A percentile compares a stretch with the other conserved stretches of the same genome.
Evolutionary conservation across 2,888 invertebrate genomes (phyloP).

Genomic region (Therioaphis trifolii): DNA sequence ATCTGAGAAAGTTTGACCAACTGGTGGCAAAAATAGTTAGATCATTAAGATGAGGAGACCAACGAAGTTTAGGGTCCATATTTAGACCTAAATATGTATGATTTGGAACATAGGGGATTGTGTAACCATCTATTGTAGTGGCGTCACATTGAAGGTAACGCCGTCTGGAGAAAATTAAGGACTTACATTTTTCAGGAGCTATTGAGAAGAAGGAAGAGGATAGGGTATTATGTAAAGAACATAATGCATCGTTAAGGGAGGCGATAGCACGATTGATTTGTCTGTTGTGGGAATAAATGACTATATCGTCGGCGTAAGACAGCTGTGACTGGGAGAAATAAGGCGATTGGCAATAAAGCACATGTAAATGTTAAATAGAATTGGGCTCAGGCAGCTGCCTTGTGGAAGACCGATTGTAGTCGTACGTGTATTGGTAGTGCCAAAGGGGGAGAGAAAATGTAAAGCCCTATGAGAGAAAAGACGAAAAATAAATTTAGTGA

Average conservation of each 20-base stretch:
- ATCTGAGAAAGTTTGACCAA: no score
- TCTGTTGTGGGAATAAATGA: not conserved
- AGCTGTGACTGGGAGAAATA: not conserved
- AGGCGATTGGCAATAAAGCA: not conserved
- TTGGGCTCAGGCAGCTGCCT: not conserved
- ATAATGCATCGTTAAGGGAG: not conserved
- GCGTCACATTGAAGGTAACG: not conserved
- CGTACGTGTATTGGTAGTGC: slow-evolving; percentile 4
- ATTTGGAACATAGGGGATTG: not conserved
- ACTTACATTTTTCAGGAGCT: not conserved
- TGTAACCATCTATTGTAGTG: not conserved
- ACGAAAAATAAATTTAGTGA: not conserved
- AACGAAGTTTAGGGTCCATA: no score
- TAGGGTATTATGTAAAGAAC: not conserved
- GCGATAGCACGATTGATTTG: not conserved
- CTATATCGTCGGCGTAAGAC: not conserved
- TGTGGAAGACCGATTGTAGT: not conserved
- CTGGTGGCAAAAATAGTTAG: no score
- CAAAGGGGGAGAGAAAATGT: not conserved
- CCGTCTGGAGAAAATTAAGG: no score
- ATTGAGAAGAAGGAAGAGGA: no score
- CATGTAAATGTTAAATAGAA: no score
- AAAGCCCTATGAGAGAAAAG: not conserved
- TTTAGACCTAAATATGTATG: not conserved
- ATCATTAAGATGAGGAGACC: no score